Evolutionary conservation across 2,888 invertebrate genomes (phyloP), one percentile per base, ranked within the genome.

Genomic region (Eucriotettix oculatus): DNA sequence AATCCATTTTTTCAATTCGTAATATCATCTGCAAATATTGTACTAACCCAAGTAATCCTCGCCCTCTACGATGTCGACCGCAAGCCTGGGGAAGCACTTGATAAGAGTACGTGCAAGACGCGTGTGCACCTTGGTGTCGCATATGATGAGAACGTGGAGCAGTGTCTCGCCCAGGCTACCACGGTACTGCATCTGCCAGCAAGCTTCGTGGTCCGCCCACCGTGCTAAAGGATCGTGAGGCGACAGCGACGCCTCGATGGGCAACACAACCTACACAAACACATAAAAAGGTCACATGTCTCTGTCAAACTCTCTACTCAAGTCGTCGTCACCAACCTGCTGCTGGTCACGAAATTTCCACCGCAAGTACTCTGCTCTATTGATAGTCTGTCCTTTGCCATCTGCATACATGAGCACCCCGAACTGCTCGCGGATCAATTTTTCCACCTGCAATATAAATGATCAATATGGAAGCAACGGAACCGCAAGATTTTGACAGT

Each of bases 171-270:
- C 98, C 0, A 98, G 78, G 0, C 94, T 91, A 0, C 98, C 98
- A 12, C 98, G 80, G 71, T 91, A 92, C 69, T 92, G 90, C 87
- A 99, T 90, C 73, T 95, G 92, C 98, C 98, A 99, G 71, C 97
- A 96, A 0, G 95, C 95, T 65, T 89, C 87, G 74, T 94, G 93
- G 70, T 93, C 91, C 64, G 79, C 78, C 91, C 92, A 92, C 69
- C 89, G 88, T 0, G 88, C 87, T 40, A 93, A 76, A 0, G 93
- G 92, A 72, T 94, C 93, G 70, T 90, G 88, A 0, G 85, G 82
- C 40, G 90, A 87, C 0, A 91, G 75, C 0, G 87, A 89, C 0
- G 90, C 89, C 72, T 92, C 91, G 62, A 92, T 90, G 9, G 91
- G 91, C 60, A 92, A 76, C n/a, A 86, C 84, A 12, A 88, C 83